These are phyloP conservation scores for Ichneumoninae sp. DNA, from an alignment of 2,888 invertebrate species.

Conservation along the genomic window DNA sequence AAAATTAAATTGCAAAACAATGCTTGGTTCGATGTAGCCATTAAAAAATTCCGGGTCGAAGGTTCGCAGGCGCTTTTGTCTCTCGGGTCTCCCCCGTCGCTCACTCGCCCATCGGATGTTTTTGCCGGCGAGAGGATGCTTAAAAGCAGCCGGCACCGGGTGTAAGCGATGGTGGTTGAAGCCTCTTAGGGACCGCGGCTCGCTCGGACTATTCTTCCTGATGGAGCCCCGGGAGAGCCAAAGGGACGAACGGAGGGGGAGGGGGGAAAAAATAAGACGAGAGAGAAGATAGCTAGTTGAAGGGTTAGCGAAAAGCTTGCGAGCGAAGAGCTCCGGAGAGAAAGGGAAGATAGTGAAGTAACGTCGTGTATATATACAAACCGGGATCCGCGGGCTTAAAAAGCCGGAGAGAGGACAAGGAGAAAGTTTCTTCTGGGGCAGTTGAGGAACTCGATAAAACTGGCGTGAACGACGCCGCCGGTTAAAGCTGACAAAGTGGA, in stretches of 20 bases:
- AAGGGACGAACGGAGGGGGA: not conserved
- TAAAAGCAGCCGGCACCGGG: conserved; percentile 23
- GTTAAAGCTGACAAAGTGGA: conserved; percentile 75
- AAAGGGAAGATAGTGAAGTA: conserved; percentile 1
- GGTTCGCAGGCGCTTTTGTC: not conserved
- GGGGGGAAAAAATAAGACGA: not conserved
- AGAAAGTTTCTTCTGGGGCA: conserved; percentile 48
- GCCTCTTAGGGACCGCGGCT: conserved; percentile 24
- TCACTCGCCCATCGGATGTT: conserved; percentile 4
- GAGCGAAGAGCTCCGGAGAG: not conserved
- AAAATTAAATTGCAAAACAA: conserved; percentile 6
- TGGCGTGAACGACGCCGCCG: conserved; percentile 70
- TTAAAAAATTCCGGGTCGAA: conserved; percentile 54
- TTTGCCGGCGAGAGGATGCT: conserved; percentile 12
- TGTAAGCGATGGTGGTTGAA: conserved; percentile 14
- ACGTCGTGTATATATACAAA: conserved; percentile 15
- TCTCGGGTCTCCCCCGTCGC: not conserved
- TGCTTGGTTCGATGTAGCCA: conserved; percentile 42
- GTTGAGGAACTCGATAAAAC: conserved; percentile 71
- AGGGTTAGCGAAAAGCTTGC: not conserved
- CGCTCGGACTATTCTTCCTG: conserved; percentile 15
- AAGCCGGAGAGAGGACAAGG: conserved; percentile 43
- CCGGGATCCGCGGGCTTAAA: not conserved
- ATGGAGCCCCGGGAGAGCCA: conserved; percentile 11
- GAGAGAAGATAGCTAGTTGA: not conserved